Conservation (phyloP, 2,113 vertebrate genomes). For the Euleptes europaea region DNA sequence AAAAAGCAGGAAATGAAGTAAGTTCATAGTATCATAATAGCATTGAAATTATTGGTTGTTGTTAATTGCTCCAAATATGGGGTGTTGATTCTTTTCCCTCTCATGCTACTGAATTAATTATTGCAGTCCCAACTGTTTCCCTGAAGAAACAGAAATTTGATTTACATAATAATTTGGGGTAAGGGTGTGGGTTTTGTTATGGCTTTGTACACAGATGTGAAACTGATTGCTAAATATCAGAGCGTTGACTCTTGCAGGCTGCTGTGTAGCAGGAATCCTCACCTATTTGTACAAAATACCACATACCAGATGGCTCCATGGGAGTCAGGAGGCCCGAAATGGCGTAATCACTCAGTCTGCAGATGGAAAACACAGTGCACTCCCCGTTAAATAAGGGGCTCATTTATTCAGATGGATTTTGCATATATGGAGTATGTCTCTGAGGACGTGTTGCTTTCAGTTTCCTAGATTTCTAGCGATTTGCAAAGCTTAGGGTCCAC, state of each 20-base stretch:
- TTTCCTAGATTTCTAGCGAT: constrained; percentile 58
- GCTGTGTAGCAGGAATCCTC: constrained; percentile 69
- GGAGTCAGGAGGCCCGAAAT: constrained; percentile 77
- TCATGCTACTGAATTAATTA: constrained; percentile 53
- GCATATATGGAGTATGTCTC: constrained; percentile 67
- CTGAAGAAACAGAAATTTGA: constrained; percentile 53
- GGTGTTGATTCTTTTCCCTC: constrained; percentile 39
- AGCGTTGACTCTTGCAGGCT: constrained; percentile 61
- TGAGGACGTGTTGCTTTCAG: constrained; percentile 52
- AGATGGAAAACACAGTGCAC: constrained; percentile 73
- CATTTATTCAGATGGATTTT: constrained; percentile 75
- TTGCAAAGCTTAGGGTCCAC: constrained; percentile 52
- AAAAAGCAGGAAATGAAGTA: not conserved
- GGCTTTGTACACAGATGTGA: constrained; percentile 63
- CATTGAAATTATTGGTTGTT: not conserved
- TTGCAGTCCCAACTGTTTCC: constrained; percentile 55
- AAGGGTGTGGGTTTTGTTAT: constrained; percentile 53
- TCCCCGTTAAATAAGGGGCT: constrained; percentile 75
- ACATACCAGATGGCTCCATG: constrained; percentile 73
- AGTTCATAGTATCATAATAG: not conserved
- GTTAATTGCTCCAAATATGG: constrained; percentile 52
- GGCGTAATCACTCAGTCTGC: constrained; percentile 73
- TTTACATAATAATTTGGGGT: constrained; percentile 58
- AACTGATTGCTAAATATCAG: constrained; percentile 67
- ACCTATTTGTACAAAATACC: constrained; percentile 65